Evolutionary conservation across 1,140 invertebrate genomes (phyloP), one percentile per base, ranked within the genome.

Genomic region (Galendromus occidentalis): DNA sequence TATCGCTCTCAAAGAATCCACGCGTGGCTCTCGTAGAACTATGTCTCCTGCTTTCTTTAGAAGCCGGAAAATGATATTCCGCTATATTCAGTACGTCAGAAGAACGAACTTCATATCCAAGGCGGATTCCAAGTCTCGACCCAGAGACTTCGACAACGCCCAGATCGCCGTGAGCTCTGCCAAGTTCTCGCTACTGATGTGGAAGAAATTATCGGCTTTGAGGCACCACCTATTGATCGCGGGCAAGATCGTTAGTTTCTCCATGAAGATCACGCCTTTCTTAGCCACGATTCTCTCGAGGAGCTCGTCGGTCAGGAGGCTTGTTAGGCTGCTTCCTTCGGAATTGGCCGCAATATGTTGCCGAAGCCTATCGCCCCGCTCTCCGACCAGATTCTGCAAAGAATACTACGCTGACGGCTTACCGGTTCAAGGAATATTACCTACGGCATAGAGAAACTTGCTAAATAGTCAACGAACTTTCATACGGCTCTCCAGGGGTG

Each of bases 231-330:
- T 17, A 1, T 59, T 14, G 4, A 59, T 17, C 22, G 22, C 33
- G 14, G 51, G 33, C 2, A 33, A 20, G 20, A 59, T 14, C 1
- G 51, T 20, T 14, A 29, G 51, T 33, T 29, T 17, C 14, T 59
- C 51, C 51, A 59, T 59, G 33, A 59, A 59, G 1, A 59, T 59
- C 51, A 59, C 51, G 1, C 51, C 51, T 59, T 59, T 14, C 33
- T 59, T 59, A 14, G 51, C 14, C 1, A 59, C 33, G 17, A 59
- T 17, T 14, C 14, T 33, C 12, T 17, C 14, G 17, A 4, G 51
- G 5, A 59, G 14, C n/a, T 59, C 22, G 33, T 59, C 17, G 25
- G 17, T 59, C 25, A 14, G 25, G 14, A 22, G n/a, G n/a, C 25
- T 22, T 14, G 14, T 17, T 14, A 47, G 5, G 4, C 4, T 4